These are phyloP conservation scores for Achlya flavicornis DNA, from an alignment of 2,888 invertebrate species.

Conservation along the genomic window DNA sequence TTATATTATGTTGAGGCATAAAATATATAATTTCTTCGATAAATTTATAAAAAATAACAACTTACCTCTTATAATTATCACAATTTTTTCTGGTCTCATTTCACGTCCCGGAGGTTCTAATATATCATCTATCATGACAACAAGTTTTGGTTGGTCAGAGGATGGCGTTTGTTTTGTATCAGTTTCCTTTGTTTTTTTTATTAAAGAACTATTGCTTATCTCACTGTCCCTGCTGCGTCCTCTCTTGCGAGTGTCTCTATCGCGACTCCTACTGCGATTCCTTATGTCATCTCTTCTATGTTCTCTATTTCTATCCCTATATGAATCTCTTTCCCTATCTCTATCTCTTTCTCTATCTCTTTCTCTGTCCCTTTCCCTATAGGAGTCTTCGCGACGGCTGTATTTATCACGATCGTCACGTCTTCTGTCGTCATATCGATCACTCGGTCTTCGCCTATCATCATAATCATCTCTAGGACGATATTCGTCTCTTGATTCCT, in stretches of 20 bases:
- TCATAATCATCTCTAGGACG: conserved; percentile 36
- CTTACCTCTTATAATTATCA: conserved; percentile 92
- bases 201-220: conserved; percentile 36
- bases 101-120: conserved; percentile 91
- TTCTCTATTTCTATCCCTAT: conserved; percentile 51
- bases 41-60: too few relatives aligned
- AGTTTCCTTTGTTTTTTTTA: conserved; percentile 54
- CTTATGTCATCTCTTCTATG: conserved; percentile 45
- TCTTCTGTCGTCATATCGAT: conserved; percentile 47
- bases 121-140: conserved; percentile 91
- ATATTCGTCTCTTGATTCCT: conserved; percentile 31
- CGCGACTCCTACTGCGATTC: conserved; percentile 60
- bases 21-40: not conserved
- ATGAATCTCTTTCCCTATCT: conserved; percentile 34
- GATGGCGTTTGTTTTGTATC: conserved; percentile 31
- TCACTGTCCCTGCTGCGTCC: conserved; percentile 64
- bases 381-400: conserved; percentile 34
- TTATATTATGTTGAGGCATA: not conserved
- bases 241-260: conserved; percentile 66
- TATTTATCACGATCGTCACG: conserved; percentile 53
- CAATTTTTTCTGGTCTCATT: conserved; percentile 91
- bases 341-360: conserved; percentile 21
- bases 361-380: conserved; percentile 32
- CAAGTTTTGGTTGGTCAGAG: conserved; percentile 55
- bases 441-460: conserved; percentile 42